Evolutionary conservation across 2,888 invertebrate genomes (phyloP).

Genomic region (Chouioia cunea): DNA sequence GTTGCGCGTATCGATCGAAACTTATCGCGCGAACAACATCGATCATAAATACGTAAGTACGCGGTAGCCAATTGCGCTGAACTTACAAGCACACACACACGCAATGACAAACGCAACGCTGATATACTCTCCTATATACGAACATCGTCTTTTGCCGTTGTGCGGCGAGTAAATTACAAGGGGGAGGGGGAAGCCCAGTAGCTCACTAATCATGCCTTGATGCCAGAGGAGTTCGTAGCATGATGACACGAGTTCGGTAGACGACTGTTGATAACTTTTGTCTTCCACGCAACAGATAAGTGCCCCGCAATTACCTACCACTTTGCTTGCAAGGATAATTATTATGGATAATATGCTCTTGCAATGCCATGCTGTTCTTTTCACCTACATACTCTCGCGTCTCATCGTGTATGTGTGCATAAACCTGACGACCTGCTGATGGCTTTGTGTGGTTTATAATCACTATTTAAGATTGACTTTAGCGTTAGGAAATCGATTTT

Average conservation of each 20-base stretch:
- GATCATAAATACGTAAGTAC: conserved; percentile 47
- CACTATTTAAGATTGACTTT: not conserved
- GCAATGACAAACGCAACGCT: not conserved
- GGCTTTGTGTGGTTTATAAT: not conserved
- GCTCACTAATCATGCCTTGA: conserved; percentile 32
- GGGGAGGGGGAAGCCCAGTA: not conserved
- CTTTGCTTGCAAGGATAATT: conserved; percentile 29
- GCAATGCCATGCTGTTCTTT: conserved; percentile 5
- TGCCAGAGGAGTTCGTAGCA: too few species aligned
- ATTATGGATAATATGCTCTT: not conserved
- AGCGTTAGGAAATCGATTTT: conserved; percentile 34
- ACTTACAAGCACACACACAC: not conserved
- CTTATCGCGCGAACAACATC: conserved; percentile 38
- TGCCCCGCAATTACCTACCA: conserved; percentile 29
- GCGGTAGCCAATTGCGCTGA: conserved; percentile 2
- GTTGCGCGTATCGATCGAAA: conserved; percentile 5
- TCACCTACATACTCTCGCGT: not conserved
- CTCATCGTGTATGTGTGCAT: not conserved
- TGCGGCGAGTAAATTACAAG: conserved; percentile 29
- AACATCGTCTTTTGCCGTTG: not conserved
- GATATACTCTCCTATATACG: too few species aligned
- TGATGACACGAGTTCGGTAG: conserved; percentile 22
- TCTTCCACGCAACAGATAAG: conserved; percentile 18
- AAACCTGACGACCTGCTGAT: not conserved
- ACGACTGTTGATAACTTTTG: conserved; percentile 33